These are phyloP conservation scores for Alauda arvensis DNA, from an alignment of 2,797 vertebrate species.

Conservation along the genomic window DNA sequence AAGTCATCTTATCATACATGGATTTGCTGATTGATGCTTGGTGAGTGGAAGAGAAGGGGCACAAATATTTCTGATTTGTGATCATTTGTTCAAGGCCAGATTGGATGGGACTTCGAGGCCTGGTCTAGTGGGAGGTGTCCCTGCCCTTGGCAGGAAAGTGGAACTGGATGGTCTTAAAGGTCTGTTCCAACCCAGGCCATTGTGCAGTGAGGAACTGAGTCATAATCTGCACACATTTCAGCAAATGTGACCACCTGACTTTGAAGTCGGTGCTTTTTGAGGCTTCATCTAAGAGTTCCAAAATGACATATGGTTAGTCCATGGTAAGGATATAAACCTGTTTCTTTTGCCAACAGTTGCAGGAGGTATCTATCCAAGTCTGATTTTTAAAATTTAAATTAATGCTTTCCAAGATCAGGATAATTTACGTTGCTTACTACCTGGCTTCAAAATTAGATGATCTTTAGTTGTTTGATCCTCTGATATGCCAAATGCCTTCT, in stretches of 20 bases:
- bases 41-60: not conserved
- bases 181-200: not conserved
- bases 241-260: not conserved
- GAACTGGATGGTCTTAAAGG: not conserved
- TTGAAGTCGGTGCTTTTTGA: not conserved
- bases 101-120: too few species aligned
- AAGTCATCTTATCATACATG: not conserved
- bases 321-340: not conserved
- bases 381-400: not conserved
- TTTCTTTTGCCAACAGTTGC: not conserved
- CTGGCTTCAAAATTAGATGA: not conserved
- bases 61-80: not conserved
- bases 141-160: not conserved
- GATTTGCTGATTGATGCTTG: not conserved
- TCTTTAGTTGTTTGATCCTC: not conserved
- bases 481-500: not conserved
- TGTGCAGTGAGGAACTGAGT: not conserved
- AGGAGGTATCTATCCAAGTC: not conserved
- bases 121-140: not conserved
- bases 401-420: not conserved
- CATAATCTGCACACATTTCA: not conserved
- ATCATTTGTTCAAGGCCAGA: not conserved
- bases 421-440: not conserved
- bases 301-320: not conserved
- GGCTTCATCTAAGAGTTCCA: not conserved